These are phyloP conservation scores for cattle (Bos taurus) DNA, from an alignment of 2,113 vertebrate genomes.

Conservation along the genomic window DNA sequence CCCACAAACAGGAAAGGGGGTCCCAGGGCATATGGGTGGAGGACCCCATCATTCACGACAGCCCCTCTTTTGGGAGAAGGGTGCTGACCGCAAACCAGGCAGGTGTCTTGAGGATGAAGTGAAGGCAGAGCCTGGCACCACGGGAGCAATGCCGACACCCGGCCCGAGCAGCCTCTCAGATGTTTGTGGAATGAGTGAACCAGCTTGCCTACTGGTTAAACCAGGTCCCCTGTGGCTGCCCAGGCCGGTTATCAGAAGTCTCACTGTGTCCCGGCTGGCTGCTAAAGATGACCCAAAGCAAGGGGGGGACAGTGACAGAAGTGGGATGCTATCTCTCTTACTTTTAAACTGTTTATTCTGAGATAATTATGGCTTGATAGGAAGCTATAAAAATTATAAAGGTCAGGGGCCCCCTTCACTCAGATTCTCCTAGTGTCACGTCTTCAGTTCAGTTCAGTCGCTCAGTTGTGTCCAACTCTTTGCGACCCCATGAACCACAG, in stretches of 20 bases:
- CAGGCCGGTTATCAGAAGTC: background rate
- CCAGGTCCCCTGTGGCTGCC: background rate
- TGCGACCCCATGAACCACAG: too few relatives aligned
- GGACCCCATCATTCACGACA: background rate
- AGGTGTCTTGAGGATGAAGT: background rate
- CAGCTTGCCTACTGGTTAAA: background rate
- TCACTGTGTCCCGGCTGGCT: background rate
- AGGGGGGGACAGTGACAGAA: background rate
- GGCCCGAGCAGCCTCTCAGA: rapidly evolving
- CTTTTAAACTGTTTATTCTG: background rate
- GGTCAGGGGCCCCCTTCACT: background rate
- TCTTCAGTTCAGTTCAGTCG: too few relatives aligned
- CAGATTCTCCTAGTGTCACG: background rate
- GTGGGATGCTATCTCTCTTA: background rate
- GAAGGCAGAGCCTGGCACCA: background rate
- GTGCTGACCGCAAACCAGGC: background rate
- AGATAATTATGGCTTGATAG: background rate
- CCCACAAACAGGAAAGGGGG: background rate
- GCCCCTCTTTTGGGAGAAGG: background rate
- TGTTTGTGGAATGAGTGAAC: background rate
- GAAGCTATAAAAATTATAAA: background rate
- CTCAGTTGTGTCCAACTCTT: too few relatives aligned
- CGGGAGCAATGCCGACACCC: rapidly evolving
- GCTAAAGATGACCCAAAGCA: background rate
- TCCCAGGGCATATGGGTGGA: background rate